Base-by-base conservation (phyloP, 2,888 invertebrate genomes). In the Malacosoma neustria region DNA sequence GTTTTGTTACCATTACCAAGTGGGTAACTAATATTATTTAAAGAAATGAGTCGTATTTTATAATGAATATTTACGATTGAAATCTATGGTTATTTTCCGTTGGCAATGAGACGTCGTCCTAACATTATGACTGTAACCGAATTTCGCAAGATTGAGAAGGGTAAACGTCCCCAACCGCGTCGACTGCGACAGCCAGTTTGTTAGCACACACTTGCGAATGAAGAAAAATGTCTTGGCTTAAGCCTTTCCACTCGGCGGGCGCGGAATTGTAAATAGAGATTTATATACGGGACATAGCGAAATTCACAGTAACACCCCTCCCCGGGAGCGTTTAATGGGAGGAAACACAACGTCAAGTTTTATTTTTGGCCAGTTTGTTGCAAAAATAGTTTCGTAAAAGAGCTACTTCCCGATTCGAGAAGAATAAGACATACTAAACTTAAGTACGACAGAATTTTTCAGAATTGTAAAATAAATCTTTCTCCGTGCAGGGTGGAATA, bases 141-240 rank as follows among this genome's bases (percentile, higher is more conserved):
- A 71, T 66, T 62, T 62, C 40, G 46, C 41, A 48, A 68, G 66
- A 73, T 72, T 73, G 72, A 67, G 71, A 63, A 65, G 64, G 67
- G 70, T 66, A 69, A 58, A 56, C 61, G 66, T 69, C 64, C 68
- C 63, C 56, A 43, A 46, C 54, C 51, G 54, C 65, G 61, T 54
- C 53, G 43, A 32, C 48, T 56, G 46, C 62, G 60, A 60, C 70
- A 63, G 48, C 56, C 62, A 71, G 66, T 77, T 79, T 76, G 77
- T 79, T 74, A 77, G 73, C 74, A 68, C 75, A 75, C 66, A 75
- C 72, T 70, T 61, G 70, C 61, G 79, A 81, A 84, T 84, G 81
- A 82, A 82, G 82, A 84, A 82, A 82, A 81, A 84, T 84, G 81
- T 80, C 73, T 72, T 62, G 67, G 76, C 75, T 75, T 79, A 81